Evolutionary conservation across 2,113 vertebrate species (phyloP).

Genomic region (Zosterops borbonicus): DNA sequence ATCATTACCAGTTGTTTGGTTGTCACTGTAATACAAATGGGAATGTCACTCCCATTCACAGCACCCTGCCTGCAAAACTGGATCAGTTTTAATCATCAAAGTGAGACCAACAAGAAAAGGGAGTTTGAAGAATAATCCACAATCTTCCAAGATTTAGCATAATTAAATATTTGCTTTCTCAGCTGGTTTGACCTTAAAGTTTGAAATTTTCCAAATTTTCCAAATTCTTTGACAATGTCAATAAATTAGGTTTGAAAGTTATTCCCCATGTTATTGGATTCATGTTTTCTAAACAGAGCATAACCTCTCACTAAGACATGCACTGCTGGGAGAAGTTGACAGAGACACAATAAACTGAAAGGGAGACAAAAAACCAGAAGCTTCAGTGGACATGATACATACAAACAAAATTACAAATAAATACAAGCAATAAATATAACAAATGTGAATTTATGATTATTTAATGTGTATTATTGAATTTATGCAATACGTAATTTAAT

Average conservation of each 20-base stretch:
- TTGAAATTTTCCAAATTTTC: background rate
- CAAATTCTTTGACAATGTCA: background rate
- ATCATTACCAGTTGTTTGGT: background rate
- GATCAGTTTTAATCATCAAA: background rate
- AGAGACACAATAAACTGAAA: background rate
- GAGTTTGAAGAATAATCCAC: background rate
- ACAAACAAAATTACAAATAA: background rate
- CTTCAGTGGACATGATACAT: background rate
- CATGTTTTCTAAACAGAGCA: background rate
- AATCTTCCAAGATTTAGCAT: background rate
- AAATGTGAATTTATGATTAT: background rate
- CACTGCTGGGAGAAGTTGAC: background rate
- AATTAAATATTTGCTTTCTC: background rate
- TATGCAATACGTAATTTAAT: background rate
- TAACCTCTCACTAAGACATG: background rate
- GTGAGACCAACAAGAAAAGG: background rate
- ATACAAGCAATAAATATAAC: background rate
- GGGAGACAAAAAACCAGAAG: background rate
- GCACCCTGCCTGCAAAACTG: background rate
- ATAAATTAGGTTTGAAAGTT: background rate
- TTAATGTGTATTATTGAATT: background rate
- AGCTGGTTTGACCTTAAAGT: background rate
- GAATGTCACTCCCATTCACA: background rate
- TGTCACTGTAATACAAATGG: background rate
- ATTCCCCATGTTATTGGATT: background rate